Percentiles rank a stretch among this genome's conserved stretches.
phyloP scores from a whole-genome alignment of 2,888 invertebrate genomes.

The Rhaphigaster nebulosa region DNA sequence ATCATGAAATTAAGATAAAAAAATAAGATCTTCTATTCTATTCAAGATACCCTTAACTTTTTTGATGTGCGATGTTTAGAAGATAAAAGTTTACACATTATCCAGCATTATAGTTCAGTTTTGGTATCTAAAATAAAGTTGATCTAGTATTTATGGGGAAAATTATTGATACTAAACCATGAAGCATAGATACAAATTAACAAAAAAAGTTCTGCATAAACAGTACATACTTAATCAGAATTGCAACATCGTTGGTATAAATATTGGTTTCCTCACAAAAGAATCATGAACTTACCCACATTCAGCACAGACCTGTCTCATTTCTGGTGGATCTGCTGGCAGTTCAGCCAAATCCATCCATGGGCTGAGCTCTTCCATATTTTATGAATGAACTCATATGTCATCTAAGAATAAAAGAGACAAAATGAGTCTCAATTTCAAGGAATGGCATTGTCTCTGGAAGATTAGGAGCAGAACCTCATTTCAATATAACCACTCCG shows the following conservation, averaged over 20 bases:
- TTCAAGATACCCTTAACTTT: too few species aligned
- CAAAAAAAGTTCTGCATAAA: too few species aligned
- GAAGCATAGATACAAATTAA: too few species aligned
- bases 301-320: constrained; percentile 78
- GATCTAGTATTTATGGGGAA: too few species aligned
- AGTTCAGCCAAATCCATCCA: constrained; percentile 83
- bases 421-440: neutral
- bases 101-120: too few species aligned
- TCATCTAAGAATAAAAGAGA: neutral
- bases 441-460: neutral
- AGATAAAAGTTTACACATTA: too few species aligned
- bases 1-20: neutral
- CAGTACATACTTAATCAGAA: too few species aligned
- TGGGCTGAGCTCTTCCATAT: constrained; percentile 65
- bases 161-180: too few species aligned
- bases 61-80: too few species aligned
- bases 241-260: too few species aligned
- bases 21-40: neutral
- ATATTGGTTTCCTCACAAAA: neutral
- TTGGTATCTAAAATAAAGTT: too few species aligned
- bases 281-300: constrained; percentile 77
- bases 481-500: neutral
- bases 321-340: constrained; percentile 81
- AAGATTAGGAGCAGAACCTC: neutral
- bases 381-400: neutral